These are phyloP conservation scores for Erythrocercus mccallii DNA, from an alignment of 2,113 vertebrate species.

Conservation along the genomic window DNA sequence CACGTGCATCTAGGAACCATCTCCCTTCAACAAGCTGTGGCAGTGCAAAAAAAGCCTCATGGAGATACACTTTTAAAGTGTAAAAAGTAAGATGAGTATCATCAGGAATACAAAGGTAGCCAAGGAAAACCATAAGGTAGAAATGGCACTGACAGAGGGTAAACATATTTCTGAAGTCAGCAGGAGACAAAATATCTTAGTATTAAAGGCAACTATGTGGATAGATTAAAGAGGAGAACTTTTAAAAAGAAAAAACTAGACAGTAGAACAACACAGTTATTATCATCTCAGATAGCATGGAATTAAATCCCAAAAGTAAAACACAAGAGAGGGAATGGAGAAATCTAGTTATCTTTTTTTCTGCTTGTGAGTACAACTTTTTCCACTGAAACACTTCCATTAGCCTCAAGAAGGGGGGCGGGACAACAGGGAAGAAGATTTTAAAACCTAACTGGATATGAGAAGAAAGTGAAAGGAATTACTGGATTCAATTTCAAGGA, in stretches of 20 bases:
- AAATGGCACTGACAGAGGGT: background rate
- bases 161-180: background rate
- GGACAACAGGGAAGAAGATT: background rate
- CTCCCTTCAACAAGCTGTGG: background rate
- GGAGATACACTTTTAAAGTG: background rate
- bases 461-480: background rate
- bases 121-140: background rate
- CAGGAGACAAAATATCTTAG: background rate
- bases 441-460: background rate
- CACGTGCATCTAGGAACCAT: background rate
- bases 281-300: background rate
- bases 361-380: background rate
- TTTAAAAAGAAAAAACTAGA: background rate
- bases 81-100: background rate
- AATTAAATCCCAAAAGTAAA: background rate
- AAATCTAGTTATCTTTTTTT: background rate
- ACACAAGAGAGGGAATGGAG: background rate
- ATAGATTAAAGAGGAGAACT: background rate
- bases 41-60: background rate
- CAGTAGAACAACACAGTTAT: background rate
- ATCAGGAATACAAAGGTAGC: background rate
- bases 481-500: background rate
- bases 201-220: background rate
- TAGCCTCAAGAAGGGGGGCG: accelerated
- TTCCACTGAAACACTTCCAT: background rate